Base-by-base conservation (phyloP, 2,888 invertebrate species). In the Stramonita haemastoma region DNA sequence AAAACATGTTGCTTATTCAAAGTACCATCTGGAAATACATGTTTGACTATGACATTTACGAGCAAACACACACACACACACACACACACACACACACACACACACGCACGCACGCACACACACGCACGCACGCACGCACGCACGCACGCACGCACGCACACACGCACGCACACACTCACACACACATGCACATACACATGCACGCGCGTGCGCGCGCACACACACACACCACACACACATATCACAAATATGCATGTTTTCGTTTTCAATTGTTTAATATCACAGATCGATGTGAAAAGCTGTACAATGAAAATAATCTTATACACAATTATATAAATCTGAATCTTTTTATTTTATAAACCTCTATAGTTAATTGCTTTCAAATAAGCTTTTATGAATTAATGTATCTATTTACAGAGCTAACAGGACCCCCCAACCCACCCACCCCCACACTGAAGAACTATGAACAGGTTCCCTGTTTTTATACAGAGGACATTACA, bases 141-240 rank as follows among this genome's bases (percentile, higher is more conserved):
- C 36, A 29, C 57, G 15, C 57, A 85, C 85, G n/a, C 85, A 85
- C 85, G n/a, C 84, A 84, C 56, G 19, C 84, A 56, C 56, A 56
- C 56, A 84, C 84, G 57, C 85, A 85, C 19, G 6, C 85, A 57
- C 29, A 29, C 57, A 85, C 85, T 29, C 85, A 46, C 26, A 56
- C 84, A 26, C 29, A 84, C 84, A 56, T 6, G 56, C 56, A 8
- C 84, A 56, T 15, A 84, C 84, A 84, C 84, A 84, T 0, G 56
- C 84, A 22, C 84, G 56, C 84, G 56, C 84, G 56, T 56, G 56
- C 56, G 56, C 34, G 22, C n/a, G 56, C 46, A 26, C 46, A 56
- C 83, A 56, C 34, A 34, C 56, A 84, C 6, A 84, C 83, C 56
- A 84, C 17, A 15, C n/a, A 84, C 8, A 46, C 46, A 8, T 8